These are phyloP conservation scores for Netelia fuscicornis DNA, from an alignment of 2,888 invertebrate species.

Conservation along the genomic window DNA sequence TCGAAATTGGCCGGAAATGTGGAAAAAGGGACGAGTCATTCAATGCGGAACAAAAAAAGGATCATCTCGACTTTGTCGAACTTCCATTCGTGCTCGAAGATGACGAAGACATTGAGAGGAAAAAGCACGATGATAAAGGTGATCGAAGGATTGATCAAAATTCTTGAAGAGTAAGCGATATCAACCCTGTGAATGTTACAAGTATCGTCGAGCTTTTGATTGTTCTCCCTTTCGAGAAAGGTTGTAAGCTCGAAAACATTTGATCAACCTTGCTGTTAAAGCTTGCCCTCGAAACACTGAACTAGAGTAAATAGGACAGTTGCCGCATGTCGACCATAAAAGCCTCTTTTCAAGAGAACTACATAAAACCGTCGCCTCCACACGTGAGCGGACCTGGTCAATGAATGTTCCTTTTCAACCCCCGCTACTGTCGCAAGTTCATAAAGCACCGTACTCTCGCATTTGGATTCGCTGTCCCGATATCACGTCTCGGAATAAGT, in stretches of 20 bases:
- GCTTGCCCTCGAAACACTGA: too few relatives aligned
- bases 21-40: slow-evolving; percentile 18
- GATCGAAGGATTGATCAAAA: too few relatives aligned
- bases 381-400: background rate
- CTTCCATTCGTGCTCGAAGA: background rate
- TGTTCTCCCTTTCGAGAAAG: too few relatives aligned
- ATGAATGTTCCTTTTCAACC: background rate
- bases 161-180: too few relatives aligned
- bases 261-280: too few relatives aligned
- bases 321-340: too few relatives aligned
- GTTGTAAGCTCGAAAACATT: too few relatives aligned
- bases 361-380: too few relatives aligned
- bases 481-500: background rate
- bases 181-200: too few relatives aligned
- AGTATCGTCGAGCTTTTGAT: too few relatives aligned
- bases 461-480: background rate
- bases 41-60: slow-evolving; percentile 9
- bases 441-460: background rate
- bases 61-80: slow-evolving; percentile 11
- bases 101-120: background rate
- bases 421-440: background rate
- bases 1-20: slow-evolving; percentile 28
- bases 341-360: background rate
- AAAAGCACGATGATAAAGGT: background rate
- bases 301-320: too few relatives aligned